phyloP scores from a whole-genome alignment of 1,140 invertebrate genomes.

The Cotesia vestalis region DNA sequence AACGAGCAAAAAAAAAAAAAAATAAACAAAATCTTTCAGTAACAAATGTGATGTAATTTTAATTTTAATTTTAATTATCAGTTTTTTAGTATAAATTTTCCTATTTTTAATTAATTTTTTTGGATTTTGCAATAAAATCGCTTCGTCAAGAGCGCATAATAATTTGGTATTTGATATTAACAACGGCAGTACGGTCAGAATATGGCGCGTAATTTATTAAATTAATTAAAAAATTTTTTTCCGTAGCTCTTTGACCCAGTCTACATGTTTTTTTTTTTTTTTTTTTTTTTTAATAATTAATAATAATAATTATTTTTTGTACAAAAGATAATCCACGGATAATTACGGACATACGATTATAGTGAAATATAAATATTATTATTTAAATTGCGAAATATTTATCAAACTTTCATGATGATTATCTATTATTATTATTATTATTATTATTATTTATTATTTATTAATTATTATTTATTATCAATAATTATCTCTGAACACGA shows the following conservation, averaged over 20 bases:
- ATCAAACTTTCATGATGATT: too few relatives aligned
- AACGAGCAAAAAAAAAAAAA: not conserved
- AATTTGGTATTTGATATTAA: constrained; percentile 44
- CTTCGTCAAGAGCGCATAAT: constrained; percentile 17
- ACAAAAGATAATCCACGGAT: not conserved
- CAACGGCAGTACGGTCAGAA: constrained; percentile 50
- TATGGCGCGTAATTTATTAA: constrained; percentile 44
- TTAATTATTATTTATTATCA: too few relatives aligned
- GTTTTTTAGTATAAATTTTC: not conserved
- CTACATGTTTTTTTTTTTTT: constrained; percentile 9
- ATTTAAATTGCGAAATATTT: not conserved
- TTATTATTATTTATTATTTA: not conserved
- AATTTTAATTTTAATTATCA: not conserved
- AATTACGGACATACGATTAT: not conserved
- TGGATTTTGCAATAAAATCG: constrained; percentile 1
- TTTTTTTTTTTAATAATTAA: not conserved
- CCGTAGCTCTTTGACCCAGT: constrained; percentile 45
- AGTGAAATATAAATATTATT: constrained; percentile 12
- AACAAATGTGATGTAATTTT: not conserved
- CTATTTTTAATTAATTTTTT: not conserved
- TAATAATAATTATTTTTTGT: not conserved
- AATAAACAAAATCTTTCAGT: not conserved
- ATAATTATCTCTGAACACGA: too few relatives aligned
- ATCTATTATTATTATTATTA: not conserved
- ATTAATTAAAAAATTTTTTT: constrained; percentile 11